Conservation (phyloP, 2,797 vertebrate species). For the Tarsius wallacei region DNA sequence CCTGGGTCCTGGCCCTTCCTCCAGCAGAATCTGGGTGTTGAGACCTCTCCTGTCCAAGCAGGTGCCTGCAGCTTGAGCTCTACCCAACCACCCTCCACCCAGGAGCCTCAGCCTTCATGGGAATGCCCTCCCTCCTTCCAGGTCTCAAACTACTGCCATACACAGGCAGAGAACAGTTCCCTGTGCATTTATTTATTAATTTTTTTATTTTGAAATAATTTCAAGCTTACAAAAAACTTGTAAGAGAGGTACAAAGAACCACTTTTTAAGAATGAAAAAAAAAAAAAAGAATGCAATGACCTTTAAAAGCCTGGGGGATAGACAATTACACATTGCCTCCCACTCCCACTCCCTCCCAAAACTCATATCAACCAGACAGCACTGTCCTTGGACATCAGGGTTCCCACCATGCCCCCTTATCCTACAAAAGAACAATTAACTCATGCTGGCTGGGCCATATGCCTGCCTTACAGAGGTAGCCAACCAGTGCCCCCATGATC, state of each 20-base stretch:
- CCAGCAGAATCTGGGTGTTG: not conserved
- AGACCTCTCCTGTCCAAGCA: not conserved
- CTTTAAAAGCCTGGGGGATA: not conserved
- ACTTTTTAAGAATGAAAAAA: not conserved
- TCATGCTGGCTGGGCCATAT: rapidly evolving
- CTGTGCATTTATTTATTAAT: not conserved
- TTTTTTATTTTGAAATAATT: conserved; percentile 38
- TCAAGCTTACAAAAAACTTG: not conserved
- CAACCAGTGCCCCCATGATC: not conserved
- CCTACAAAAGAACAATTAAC: not conserved
- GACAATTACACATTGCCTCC: not conserved
- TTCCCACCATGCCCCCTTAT: not conserved
- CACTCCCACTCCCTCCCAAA: not conserved
- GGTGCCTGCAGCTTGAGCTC: not conserved
- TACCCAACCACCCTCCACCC: not conserved
- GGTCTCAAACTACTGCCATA: not conserved
- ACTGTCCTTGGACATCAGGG: not conserved
- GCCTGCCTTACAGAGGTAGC: not conserved
- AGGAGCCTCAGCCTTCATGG: not conserved
- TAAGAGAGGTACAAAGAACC: not conserved
- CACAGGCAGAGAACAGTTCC: not conserved
- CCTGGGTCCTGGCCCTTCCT: not conserved
- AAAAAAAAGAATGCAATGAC: not conserved
- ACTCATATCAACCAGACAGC: not conserved
- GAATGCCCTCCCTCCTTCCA: not conserved